A percentile compares a stretch with the other conserved stretches of the same genome.
Conservation (phyloP, 2,797 vertebrate species). For the Furcifer pardalis region DNA sequence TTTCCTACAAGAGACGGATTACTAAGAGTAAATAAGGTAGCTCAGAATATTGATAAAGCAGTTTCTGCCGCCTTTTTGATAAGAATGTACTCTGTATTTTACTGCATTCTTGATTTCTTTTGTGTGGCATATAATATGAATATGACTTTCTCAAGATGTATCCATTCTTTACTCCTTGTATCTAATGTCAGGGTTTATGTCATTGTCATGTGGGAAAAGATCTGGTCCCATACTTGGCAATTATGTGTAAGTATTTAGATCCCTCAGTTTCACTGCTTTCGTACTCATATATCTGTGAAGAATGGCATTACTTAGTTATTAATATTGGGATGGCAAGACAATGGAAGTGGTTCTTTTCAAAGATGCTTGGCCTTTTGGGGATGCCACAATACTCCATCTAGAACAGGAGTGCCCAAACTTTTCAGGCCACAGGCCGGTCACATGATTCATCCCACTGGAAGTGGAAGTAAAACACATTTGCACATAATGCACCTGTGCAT, state of each 20-base stretch:
- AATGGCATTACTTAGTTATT: background rate
- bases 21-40: background rate
- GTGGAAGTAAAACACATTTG: too few species aligned
- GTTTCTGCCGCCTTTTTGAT: background rate
- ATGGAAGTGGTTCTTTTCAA: background rate
- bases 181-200: background rate
- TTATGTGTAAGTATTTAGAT: background rate
- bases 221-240: background rate
- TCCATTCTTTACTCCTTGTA: background rate
- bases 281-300: background rate
- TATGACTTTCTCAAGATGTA: background rate
- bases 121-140: background rate
- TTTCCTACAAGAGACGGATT: background rate
- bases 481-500: too few species aligned
- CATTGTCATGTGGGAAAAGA: background rate
- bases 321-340: background rate
- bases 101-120: background rate
- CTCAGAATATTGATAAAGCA: background rate
- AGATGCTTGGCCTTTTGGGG: background rate
- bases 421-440: too few species aligned
- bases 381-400: background rate
- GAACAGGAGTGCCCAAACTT: too few species aligned
- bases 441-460: too few species aligned
- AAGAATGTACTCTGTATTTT: background rate
- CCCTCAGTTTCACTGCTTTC: background rate